Base-by-base conservation (phyloP, 2,888 invertebrate genomes). In the Halictus quadricinctus region DNA sequence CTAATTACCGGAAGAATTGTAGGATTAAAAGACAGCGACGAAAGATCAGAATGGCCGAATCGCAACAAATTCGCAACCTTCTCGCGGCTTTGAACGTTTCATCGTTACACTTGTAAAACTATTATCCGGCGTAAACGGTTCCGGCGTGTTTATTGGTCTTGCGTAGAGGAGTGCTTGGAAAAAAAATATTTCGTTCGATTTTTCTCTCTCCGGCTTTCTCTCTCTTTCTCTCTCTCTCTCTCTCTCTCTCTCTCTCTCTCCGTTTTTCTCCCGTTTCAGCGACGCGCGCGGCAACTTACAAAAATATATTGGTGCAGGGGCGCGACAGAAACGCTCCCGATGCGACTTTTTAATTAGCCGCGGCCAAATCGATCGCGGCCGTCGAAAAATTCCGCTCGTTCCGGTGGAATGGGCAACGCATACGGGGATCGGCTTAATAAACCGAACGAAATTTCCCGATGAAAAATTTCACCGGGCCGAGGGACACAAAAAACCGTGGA, bases 121-220 rank as follows among this genome's bases (percentile, higher is more conserved):
- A 87, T 86, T 84, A 79, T 87, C 72, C 76, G 41, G 7, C 64
- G 46, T 64, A 72, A 84, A 79, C 85, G 77, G 43, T 48, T 50
- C 73, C 77, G 36, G 48, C 46, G 69, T 75, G 84, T 89, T 89
- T 89, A 74, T 87, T 86, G 79, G 54, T 74, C 41, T 79, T 79
- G 25, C 79, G 50, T 50, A 70, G 73, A 78, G 74, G 76, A 60
- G 76, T 72, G 76, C 74, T 84, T 80, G 80, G 72, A 85, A 81
- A 85, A 76, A 83, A 82, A 88, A 87, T 88, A 90, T 89, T 84
- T 82, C 86, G 72, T 79, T 88, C 85, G 74, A 81, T 70, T 83
- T 81, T 64, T 70, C 54, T 43, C 41, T 48, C n/a, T 66, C 66
- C n/a, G n/a, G n/a, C n/a, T 66, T 58, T 58, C 13, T 88, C 85